A percentile compares a stretch with the other conserved stretches of the same genome.
phyloP scores from a whole-genome alignment of 1,140 invertebrate species.

The Aleiodes sp. region DNA sequence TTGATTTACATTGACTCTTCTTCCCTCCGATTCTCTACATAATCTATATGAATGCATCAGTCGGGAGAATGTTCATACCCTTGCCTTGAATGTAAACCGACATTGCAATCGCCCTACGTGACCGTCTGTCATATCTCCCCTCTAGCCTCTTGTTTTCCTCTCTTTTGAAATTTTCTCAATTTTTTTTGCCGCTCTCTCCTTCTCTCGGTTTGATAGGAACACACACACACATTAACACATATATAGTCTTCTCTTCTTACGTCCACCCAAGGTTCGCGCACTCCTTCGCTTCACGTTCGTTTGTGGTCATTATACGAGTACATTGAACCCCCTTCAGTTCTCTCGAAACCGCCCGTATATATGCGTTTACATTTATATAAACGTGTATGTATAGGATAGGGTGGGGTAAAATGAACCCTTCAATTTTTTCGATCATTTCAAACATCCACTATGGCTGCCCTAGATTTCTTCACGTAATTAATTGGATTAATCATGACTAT shows the following conservation, averaged over 20 bases:
- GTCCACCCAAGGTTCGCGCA: slow-evolving; percentile 4
- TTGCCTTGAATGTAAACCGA: no score
- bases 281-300: slow-evolving; percentile 48
- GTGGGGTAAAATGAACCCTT: slow-evolving; percentile 36
- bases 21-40: slow-evolving; percentile 9
- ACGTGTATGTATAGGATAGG: slow-evolving; percentile 31
- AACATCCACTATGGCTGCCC: no score
- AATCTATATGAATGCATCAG: no score
- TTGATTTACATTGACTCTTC: neutral
- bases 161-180: neutral
- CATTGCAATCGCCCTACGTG: neutral
- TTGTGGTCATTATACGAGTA: slow-evolving; percentile 50
- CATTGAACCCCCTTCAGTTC: slow-evolving; percentile 48
- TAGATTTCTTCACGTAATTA: no score
- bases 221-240: slow-evolving; percentile 5
- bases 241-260: slow-evolving; percentile 5
- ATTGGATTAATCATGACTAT: no score
- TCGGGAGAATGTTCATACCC: no score
- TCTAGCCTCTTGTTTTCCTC: slow-evolving; percentile 16
- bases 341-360: slow-evolving; percentile 18
- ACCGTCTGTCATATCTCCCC: slow-evolving; percentile 12
- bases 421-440: no score
- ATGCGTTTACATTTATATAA: slow-evolving; percentile 28
- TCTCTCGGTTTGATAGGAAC: no score
- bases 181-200: slow-evolving; percentile 17